These are phyloP conservation scores for Drosophila elegans DNA, from an alignment of 1,140 invertebrate species.

Conservation along the genomic window DNA sequence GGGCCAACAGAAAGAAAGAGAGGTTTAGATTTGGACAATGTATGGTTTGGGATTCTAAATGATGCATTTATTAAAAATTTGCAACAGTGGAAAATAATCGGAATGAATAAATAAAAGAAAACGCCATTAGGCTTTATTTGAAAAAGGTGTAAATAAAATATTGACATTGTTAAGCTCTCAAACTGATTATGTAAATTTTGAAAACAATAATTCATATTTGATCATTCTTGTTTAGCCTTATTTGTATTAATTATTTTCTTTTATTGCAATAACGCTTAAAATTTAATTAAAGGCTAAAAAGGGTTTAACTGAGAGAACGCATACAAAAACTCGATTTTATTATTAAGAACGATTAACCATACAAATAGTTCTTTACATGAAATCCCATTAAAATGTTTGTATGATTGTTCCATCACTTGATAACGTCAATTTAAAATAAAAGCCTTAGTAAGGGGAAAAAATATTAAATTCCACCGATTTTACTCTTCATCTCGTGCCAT, in stretches of 20 bases:
- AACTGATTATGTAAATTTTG: no score
- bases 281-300: not conserved
- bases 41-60: constrained; percentile 1
- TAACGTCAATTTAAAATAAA: constrained; percentile 9
- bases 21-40: constrained; percentile 1
- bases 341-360: not conserved
- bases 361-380: not conserved
- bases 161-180: no score
- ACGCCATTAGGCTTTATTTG: not conserved
- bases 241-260: no score
- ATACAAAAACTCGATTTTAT: not conserved
- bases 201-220: no score
- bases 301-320: not conserved
- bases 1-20: not conserved
- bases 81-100: not conserved
- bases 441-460: not conserved
- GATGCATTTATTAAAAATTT: constrained; percentile 7
- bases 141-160: not conserved
- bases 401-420: not conserved
- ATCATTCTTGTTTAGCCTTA: no score
- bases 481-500: constrained; percentile 10
- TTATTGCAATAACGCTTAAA: no score
- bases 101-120: constrained; percentile 6
- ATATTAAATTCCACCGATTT: constrained; percentile 20
- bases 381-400: constrained; percentile 1